Base-by-base conservation (phyloP, 2,797 vertebrate genomes). In the Cirrhinus molitorella region DNA sequence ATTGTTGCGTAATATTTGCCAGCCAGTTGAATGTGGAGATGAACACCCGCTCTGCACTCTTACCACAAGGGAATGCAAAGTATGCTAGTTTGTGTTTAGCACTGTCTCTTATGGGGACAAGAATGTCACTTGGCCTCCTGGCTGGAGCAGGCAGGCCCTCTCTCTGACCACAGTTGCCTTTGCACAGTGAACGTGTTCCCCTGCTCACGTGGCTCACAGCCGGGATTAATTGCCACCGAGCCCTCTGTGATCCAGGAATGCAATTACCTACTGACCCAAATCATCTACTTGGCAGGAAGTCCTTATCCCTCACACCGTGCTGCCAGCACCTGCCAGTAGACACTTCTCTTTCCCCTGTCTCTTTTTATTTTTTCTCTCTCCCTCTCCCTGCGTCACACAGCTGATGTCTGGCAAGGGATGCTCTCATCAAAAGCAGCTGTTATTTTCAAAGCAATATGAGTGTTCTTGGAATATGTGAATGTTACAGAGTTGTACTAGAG, bases 191-290 rank as follows among this genome's bases (percentile, higher is more conserved):
- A 88, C 81, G 66, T 83, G 87, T 77, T 80, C 71, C 85, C 51
- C 83, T 88, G 85, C 90, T 91, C 90, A 89, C 70, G 68, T 85
- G 90, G 88, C 88, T 90, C 89, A 86, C 87, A 90, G 89, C 82
- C 85, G 89, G 90, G 89, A 94, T 94, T 93, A 94, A 95, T 94
- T 92, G 90, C 90, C 91, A 91, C 87, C 85, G 75, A 90, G 89
- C 92, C 91, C 89, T 92, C 89, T 82, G 91, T 92, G 91, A 92
- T 93, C 89, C 88, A 88, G 89, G 90, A 94, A 92, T 88, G 91
- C 89, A 93, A 93, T 95, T 93, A 93, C 92, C 94, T 90, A 93
- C 92, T 95, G 93, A 95, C 94, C 93, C 93, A 94, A 92, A 94
- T 95, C 91, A 91, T 90, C 89, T 78, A 89, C 79, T 87, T 91